Base-by-base conservation (phyloP, 2,797 vertebrate species). In the Hyperoplus lanceolatus region DNA sequence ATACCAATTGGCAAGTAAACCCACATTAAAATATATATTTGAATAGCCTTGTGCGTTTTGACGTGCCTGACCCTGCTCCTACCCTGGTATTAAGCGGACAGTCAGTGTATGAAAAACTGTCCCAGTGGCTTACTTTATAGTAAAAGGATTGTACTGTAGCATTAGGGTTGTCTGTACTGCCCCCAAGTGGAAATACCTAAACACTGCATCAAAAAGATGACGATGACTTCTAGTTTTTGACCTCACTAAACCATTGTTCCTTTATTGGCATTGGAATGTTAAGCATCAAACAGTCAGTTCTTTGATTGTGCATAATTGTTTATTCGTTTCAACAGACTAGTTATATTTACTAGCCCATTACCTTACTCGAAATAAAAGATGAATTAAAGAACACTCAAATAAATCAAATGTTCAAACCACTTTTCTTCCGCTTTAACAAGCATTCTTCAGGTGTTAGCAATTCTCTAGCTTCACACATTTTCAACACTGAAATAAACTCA, bases 321-420 rank as follows among this genome's bases (percentile, higher is more conserved):
- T 94, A 94, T 93, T 95, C 56, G 73, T 88, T 93, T 81, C 66
- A 85, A 87, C 86, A 87, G 87, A 90, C 90, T 79, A 90, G 77
- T 86, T 71, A 76, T 77, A 57, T 43, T 60, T 59, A 87, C 77
- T 79, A 90, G 86, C 43, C 89, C 82, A 83, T 58, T 74, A 77
- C 86, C 64, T 68, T 86, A 62, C 75, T 87, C 74, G 89, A 91
- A 90, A 89, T 81, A 64, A 91, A 90, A 87, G 41, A 77, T 74
- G 75, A 87, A 83, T 73, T 63, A 83, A 77, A 87, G 63, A 91
- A 84, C 43, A 82, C 59, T 86, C 74, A 78, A 87, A 85, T 59
- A 56, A 81, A 90, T 81, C 39, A 65, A 21, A 70, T 58, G 66
- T 58, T 36, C 38, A 38, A 61, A 58, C 49, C 18, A 38, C 21